Conservation (phyloP, 2,888 invertebrate species). For the Endotricha flammealis region DNA sequence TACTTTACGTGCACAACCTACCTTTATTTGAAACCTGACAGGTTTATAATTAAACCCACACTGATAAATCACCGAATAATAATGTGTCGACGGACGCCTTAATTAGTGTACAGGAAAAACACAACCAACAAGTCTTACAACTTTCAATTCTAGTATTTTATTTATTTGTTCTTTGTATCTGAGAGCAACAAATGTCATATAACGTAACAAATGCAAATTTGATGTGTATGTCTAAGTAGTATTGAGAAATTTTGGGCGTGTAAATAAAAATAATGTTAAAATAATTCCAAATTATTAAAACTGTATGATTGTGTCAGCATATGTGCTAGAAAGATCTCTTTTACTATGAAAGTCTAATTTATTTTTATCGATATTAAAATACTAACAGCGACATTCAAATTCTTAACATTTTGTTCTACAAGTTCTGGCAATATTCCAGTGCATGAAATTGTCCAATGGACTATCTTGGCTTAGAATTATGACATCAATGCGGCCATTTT, state of each 20-base stretch:
- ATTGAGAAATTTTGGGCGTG: too few species aligned
- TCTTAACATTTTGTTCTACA: slow-evolving; percentile 32
- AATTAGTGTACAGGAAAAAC: too few species aligned
- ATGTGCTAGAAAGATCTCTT: too few species aligned
- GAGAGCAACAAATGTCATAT: too few species aligned
- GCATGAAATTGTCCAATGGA: slow-evolving; percentile 23
- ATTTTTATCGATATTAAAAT: not conserved
- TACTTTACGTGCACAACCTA: slow-evolving; percentile 19
- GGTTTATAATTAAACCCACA: slow-evolving; percentile 22
- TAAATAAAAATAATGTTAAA: not conserved
- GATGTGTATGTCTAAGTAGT: not conserved
- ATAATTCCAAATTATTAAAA: not conserved
- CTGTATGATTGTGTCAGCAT: too few species aligned
- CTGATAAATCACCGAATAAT: not conserved
- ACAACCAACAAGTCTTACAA: too few species aligned
- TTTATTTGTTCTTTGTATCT: too few species aligned
- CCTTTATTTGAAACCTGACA: slow-evolving; percentile 20
- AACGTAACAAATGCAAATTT: too few species aligned
- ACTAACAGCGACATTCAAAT: slow-evolving; percentile 19
- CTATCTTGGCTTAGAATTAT: slow-evolving; percentile 25
- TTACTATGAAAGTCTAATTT: too few species aligned
- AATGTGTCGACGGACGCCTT: too few species aligned
- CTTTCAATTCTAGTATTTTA: too few species aligned
- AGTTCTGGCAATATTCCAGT: slow-evolving; percentile 30
- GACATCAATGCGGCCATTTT: slow-evolving; percentile 21